Evolutionary conservation across 2,888 invertebrate species (phyloP).

Genomic region (Oscheius sp.): DNA sequence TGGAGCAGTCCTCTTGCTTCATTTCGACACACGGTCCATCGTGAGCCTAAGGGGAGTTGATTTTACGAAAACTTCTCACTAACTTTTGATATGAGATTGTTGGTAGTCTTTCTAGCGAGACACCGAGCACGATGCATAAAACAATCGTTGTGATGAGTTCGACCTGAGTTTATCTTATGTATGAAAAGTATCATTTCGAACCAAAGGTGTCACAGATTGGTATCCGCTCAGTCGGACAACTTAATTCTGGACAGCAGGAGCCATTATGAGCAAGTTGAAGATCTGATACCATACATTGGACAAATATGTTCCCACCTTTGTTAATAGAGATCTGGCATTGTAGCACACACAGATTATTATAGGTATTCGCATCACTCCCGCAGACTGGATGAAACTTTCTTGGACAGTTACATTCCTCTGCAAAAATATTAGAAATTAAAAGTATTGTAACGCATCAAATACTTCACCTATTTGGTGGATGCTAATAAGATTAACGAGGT

Average conservation of each 20-base stretch:
- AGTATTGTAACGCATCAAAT: neutral
- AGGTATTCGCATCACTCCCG: slow-evolving; percentile 65
- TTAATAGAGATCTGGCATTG: slow-evolving; percentile 47
- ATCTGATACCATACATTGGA: slow-evolving; percentile 46
- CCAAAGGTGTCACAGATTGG: slow-evolving; percentile 68
- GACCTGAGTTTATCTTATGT: slow-evolving; percentile 36
- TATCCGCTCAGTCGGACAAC: slow-evolving; percentile 51
- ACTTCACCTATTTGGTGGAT: neutral
- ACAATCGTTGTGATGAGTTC: slow-evolving; percentile 53
- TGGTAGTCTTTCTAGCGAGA: slow-evolving; percentile 26
- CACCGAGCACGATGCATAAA: slow-evolving; percentile 44
- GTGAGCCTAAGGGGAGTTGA: slow-evolving; percentile 20
- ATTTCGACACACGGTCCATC: slow-evolving; percentile 42
- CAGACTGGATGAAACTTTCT: slow-evolving; percentile 62
- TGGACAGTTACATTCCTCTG: slow-evolving; percentile 59
- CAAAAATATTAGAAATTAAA: slow-evolving; percentile 16
- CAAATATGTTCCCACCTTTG: slow-evolving; percentile 4
- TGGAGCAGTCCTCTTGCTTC: slow-evolving; percentile 30
- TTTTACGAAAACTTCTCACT: too few species aligned
- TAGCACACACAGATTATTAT: slow-evolving; percentile 62
- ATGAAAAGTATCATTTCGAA: slow-evolving; percentile 33
- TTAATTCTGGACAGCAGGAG: slow-evolving; percentile 62
- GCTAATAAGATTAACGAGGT: neutral
- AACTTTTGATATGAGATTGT: slow-evolving; percentile 9
- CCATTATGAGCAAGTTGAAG: slow-evolving; percentile 62